Conservation (phyloP, 2,888 invertebrate species). For the Machimus atricapillus region DNA sequence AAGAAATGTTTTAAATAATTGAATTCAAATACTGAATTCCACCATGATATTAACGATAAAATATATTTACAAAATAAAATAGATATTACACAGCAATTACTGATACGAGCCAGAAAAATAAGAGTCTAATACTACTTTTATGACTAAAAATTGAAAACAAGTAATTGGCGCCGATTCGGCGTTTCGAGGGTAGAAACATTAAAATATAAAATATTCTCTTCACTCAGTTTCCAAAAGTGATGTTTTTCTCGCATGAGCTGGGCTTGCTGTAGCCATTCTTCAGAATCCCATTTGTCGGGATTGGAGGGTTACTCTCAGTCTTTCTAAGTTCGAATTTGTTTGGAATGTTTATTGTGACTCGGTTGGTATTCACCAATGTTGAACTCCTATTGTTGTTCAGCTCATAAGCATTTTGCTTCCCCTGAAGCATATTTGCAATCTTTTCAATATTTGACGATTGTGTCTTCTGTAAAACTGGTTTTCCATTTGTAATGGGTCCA, state of each 20-base stretch:
- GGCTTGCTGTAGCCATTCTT: slow-evolving; percentile 58
- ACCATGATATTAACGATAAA: slow-evolving; percentile 23
- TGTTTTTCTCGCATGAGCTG: slow-evolving; percentile 56
- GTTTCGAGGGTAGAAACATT: neutral
- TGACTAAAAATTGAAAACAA: slow-evolving; percentile 26
- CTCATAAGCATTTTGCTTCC: slow-evolving; percentile 42
- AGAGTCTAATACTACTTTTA: slow-evolving; percentile 7
- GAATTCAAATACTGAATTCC: neutral
- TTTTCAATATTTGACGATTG: slow-evolving; percentile 51
- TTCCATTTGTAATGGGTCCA: slow-evolving; percentile 33
- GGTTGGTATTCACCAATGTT: slow-evolving; percentile 47
- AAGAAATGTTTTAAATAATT: neutral
- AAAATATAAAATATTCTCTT: neutral
- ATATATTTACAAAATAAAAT: slow-evolving; percentile 29
- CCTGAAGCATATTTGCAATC: slow-evolving; percentile 50
- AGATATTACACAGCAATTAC: neutral
- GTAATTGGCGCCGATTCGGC: neutral
- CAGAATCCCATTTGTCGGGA: slow-evolving; percentile 63
- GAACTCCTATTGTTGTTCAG: slow-evolving; percentile 22
- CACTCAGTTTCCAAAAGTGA: slow-evolving; percentile 58
- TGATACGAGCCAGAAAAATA: neutral
- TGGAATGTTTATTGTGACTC: slow-evolving; percentile 48
- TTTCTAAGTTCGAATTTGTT: slow-evolving; percentile 51
- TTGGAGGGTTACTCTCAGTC: slow-evolving; percentile 52
- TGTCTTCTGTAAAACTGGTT: slow-evolving; percentile 48